Conservation (phyloP, 2,888 invertebrate species). For the Sussaba pulchella region DNA sequence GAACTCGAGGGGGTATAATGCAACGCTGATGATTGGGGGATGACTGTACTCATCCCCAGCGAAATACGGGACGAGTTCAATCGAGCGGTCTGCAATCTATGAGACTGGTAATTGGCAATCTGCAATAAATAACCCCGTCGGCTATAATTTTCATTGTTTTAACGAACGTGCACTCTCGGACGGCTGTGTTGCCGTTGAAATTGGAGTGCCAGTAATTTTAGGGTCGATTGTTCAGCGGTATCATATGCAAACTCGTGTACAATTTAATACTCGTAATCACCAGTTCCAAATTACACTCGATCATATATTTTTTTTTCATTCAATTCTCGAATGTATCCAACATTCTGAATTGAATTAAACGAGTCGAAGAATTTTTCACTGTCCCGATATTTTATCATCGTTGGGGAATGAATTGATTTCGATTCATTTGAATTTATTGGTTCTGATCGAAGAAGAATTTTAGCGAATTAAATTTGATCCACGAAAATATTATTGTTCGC, state of each 20-base stretch:
- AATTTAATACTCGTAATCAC: constrained; percentile 10
- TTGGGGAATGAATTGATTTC: too few relatives aligned
- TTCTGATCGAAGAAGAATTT: too few relatives aligned
- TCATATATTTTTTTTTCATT: too few relatives aligned
- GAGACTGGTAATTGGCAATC: constrained; percentile 77
- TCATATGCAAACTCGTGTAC: constrained; percentile 4
- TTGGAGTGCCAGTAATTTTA: constrained; percentile 37
- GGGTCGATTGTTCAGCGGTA: constrained; percentile 33
- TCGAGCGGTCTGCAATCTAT: constrained; percentile 75
- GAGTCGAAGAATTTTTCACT: too few relatives aligned
- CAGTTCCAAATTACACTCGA: background rate
- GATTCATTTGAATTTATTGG: too few relatives aligned
- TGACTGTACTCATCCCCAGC: constrained; percentile 51
- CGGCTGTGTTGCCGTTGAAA: background rate
- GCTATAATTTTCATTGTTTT: constrained; percentile 78
- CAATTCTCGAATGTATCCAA: background rate
- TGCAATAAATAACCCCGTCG: constrained; percentile 76
- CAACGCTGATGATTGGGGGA: background rate
- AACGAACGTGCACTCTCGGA: constrained; percentile 65
- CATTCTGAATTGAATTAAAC: too few relatives aligned
- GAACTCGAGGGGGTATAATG: constrained; percentile 15
- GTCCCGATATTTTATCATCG: too few relatives aligned
- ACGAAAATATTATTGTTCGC: too few relatives aligned
- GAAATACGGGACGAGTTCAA: constrained; percentile 69
- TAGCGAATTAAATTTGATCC: too few relatives aligned